phyloP scores from a whole-genome alignment of 30 jellyfish, hydroid and myxozoan genomes.

The Aurelia sp. region DNA sequence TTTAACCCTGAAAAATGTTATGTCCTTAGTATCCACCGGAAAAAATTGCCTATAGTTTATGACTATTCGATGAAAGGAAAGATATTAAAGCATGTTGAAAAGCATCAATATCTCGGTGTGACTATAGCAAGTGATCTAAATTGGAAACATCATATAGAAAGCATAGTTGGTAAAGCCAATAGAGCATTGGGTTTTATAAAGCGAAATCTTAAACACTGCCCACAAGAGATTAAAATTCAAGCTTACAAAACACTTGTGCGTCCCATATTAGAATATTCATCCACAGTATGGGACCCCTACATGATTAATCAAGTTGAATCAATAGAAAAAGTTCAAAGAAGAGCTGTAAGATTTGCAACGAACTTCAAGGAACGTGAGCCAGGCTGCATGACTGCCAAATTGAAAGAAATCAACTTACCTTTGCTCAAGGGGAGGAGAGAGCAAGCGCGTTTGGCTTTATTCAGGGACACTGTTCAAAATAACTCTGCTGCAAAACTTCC shows the following conservation, averaged over 20 bases:
- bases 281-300: slow-evolving; percentile 17
- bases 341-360: neutral
- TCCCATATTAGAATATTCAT: slow-evolving; percentile 19
- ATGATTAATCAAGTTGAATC: slow-evolving; percentile 16
- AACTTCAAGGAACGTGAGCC: too few species aligned
- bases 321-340: slow-evolving; percentile 10
- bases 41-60: slow-evolving; percentile 1
- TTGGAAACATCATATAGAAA: too few species aligned
- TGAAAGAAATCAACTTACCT: too few species aligned
- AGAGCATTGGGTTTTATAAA: too few species aligned
- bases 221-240: neutral
- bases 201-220: too few species aligned
- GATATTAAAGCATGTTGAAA: too few species aligned
- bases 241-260: slow-evolving; percentile 4
- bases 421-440: neutral
- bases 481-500: slow-evolving; percentile 13
- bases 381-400: too few species aligned
- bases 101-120: too few species aligned
- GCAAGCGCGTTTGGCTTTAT: slow-evolving; percentile 10
- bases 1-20: slow-evolving; percentile 24
- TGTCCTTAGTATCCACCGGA: slow-evolving; percentile 25
- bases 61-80: too few species aligned
- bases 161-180: too few species aligned
- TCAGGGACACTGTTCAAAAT: neutral
- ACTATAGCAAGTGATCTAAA: too few species aligned